Evolutionary conservation across 2,113 vertebrate species (phyloP).

Genomic region (Pelvicachromis taeniatus): DNA sequence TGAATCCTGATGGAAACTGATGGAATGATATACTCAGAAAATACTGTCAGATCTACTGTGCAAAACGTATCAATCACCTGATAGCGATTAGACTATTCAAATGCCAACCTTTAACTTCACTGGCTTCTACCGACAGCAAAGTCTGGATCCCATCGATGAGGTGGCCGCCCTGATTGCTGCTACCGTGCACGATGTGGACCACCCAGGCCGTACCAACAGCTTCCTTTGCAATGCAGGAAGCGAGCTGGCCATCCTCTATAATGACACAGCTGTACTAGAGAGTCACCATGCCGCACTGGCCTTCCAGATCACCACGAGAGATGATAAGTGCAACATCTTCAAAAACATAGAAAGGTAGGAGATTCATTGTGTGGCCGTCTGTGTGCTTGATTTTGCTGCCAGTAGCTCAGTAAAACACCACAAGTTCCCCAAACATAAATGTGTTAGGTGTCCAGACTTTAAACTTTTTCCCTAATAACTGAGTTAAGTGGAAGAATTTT

Average conservation of each 20-base stretch:
- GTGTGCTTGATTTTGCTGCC: background rate
- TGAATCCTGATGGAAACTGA: too few species aligned
- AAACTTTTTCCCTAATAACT: background rate
- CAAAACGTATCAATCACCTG: too few species aligned
- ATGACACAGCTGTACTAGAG: conserved; percentile 91
- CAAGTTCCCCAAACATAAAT: background rate
- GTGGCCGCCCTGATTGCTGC: conserved; percentile 93
- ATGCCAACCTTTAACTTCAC: background rate
- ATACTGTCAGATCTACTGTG: too few species aligned
- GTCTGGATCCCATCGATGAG: conserved; percentile 87
- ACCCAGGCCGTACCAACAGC: conserved; percentile 93
- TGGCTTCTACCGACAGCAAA: conserved; percentile 78
- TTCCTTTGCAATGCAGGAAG: conserved; percentile 96
- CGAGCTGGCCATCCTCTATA: conserved; percentile 91
- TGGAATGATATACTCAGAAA: too few species aligned
- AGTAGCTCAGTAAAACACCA: background rate
- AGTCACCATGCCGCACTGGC: conserved; percentile 93
- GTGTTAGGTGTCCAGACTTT: background rate
- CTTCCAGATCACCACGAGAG: conserved; percentile 90
- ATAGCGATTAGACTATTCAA: too few species aligned
- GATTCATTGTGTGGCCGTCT: background rate
- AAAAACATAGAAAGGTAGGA: conserved; percentile 91
- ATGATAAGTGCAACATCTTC: conserved; percentile 96
- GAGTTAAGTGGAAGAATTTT: background rate
- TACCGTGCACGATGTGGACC: conserved; percentile 91